Evolutionary conservation across 2,888 invertebrate genomes (phyloP), one percentile per base, ranked within the genome.

Genomic region (Baccha elongata): DNA sequence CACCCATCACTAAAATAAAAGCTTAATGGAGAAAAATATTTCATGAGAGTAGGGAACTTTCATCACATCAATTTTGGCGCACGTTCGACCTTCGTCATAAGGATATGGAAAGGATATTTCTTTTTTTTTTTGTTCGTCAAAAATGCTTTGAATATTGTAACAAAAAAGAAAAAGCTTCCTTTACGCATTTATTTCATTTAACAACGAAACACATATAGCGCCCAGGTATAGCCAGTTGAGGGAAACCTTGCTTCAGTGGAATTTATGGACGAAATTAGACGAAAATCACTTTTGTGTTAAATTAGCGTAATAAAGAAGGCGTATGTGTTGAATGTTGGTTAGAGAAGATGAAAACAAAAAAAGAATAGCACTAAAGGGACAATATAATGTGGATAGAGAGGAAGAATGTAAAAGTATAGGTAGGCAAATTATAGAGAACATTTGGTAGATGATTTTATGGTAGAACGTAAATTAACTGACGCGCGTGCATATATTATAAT

Each of bases 211-310:
- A 29, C 29, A 40, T 40, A 40, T n/a, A n/a, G n/a, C n/a, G 40
- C 55, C n/a, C 46, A 35, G 55, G 72, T 32, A 17, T 21, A 26
- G 40, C 58, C 40, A 13, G 35, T 3, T 13, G 1, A 21, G 37
- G 21, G 10, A 5, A 37, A 37, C 19, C 35, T 19, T 55, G 83
- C 73, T 83, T 78, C 78, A 53, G 58, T 50, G 72, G 83, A 83
- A 83, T 83, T 83, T 83, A 83, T 83, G 83, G 55, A 58, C 68
- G 78, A 83, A 83, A 83, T 83, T 83, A 83, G 73, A 73, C 72
- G 67, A 72, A 83, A 83, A 83, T 83, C 76, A 83, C 83, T 83
- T 83, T 83, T 76, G 83, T 76, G 83, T 83, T 83, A 83, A 83
- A 83, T 83, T 83, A 83, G 83, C 83, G 83, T 78, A 83, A 83